Evolutionary conservation across 2,113 vertebrate genomes (phyloP), one percentile per base, ranked within the genome.

Genomic region (Ictidomys tridecemlineatus): DNA sequence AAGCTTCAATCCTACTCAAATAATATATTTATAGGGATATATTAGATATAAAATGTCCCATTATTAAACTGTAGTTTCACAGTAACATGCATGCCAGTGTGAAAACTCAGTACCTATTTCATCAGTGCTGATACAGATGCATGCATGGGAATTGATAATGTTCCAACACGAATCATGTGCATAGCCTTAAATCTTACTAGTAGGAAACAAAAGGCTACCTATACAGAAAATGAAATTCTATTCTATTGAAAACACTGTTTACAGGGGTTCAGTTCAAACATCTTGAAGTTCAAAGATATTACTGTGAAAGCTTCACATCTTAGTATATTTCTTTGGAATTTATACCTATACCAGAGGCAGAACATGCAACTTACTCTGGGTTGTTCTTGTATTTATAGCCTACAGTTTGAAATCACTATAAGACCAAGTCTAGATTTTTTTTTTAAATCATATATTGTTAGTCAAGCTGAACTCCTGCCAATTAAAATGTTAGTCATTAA

Each of bases 401-500:
- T 88, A 4, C 70, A 85, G 42, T 88, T 95, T 74, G 69, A 96
- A 94, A 73, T 86, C 18, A 83, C 53, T 83, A 85, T 89, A 73
- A 88, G 34, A 9, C 16, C 37, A 72, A 85, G 14, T 77, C 45
- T 91, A 53, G 72, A 91, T 78, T 94, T n/a, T 51, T 45, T 8
- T 39, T 39, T 39, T 39, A 39, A 39, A 90, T 76, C 11, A 79
- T 20, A 74, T 92, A 58, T 39, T 78, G 12, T 89, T 89, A 84
- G 58, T 91, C 48, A 93, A 34, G 5, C 58, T 91, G 51, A 95
- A 24, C 32, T 58, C 28, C 5, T 74, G 85, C 84, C 93, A 82
- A 34, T 85, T 93, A 89, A 95, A 92, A 89, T 95, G 53, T 85
- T 88, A 85, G 89, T 84, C 85, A 70, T 88, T 85, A 83, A 84